phyloP scores from a whole-genome alignment of 2,113 vertebrate species.

The Tupaia tana region DNA sequence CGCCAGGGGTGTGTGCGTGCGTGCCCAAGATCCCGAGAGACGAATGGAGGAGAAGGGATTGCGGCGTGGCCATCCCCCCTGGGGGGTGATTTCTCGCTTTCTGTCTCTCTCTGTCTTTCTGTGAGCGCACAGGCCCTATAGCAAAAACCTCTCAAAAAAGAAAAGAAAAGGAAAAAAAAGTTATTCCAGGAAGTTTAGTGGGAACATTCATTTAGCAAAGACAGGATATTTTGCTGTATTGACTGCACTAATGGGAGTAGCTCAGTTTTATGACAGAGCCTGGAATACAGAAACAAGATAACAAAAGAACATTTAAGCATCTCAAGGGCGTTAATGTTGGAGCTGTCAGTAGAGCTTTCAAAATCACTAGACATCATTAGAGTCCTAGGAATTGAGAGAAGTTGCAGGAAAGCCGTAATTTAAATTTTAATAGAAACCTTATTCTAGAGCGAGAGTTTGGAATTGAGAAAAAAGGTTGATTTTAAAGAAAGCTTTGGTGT shows the following conservation, averaged over 20 bases:
- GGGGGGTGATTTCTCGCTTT: too few relatives aligned
- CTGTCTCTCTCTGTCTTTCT: too few relatives aligned
- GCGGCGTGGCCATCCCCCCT: too few relatives aligned
- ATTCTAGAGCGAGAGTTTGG: background rate
- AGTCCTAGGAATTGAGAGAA: background rate
- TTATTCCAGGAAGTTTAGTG: background rate
- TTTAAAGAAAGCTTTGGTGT: background rate
- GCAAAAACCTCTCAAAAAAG: too few relatives aligned
- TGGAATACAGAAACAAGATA: background rate
- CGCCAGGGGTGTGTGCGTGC: too few relatives aligned
- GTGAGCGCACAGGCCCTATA: too few relatives aligned
- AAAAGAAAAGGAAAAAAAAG: too few relatives aligned
- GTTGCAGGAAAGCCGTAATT: background rate
- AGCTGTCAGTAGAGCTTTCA: background rate
- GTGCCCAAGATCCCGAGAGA: too few relatives aligned
- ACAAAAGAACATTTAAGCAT: background rate
- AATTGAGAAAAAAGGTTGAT: background rate
- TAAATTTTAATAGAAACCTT: constrained; percentile 36
- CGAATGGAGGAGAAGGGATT: too few relatives aligned
- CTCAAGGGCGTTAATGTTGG: background rate
- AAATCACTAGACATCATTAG: background rate
- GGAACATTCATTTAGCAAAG: background rate
- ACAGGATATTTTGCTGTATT: background rate
- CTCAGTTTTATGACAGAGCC: background rate
- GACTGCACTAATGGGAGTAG: background rate